A percentile compares a stretch with the other conserved stretches of the same genome.
These are phyloP conservation scores for Rhinogobio ventralis DNA, from an alignment of 2,797 vertebrate species.

Conservation along the genomic window DNA sequence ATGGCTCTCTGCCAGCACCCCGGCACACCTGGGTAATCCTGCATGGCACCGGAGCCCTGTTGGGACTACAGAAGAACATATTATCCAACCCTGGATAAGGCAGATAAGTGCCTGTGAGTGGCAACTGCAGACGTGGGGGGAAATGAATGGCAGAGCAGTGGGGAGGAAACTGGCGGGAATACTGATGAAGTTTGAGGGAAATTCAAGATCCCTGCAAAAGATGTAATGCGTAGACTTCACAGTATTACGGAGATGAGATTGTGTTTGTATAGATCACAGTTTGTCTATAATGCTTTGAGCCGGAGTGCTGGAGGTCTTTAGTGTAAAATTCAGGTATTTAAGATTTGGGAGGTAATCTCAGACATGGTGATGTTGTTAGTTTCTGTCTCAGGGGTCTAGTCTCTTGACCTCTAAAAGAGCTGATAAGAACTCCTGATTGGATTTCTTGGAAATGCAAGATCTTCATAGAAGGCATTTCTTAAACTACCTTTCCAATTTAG, in stretches of 20 bases:
- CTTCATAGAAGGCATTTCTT: not conserved
- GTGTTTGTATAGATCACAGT: constrained; percentile 53
- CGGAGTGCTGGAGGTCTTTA: constrained; percentile 42
- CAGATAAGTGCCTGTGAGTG: constrained; percentile 56
- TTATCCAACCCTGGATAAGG: constrained; percentile 48
- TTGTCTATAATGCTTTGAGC: constrained; percentile 38
- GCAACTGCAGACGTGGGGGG: constrained; percentile 37
- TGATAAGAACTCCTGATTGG: constrained; percentile 34
- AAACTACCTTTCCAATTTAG: not conserved
- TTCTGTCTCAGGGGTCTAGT: constrained; percentile 30
- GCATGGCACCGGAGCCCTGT: constrained; percentile 30
- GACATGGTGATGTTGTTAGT: constrained; percentile 46
- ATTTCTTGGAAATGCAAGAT: constrained; percentile 45
- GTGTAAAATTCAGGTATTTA: constrained; percentile 57
- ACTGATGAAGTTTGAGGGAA: constrained; percentile 54
- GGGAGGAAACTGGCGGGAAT: constrained; percentile 50
- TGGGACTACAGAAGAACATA: constrained; percentile 44
- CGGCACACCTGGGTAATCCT: constrained; percentile 42
- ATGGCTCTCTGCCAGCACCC: constrained; percentile 48
- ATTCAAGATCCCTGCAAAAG: constrained; percentile 47
- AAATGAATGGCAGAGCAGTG: constrained; percentile 42
- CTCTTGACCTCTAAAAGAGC: constrained; percentile 30
- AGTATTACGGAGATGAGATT: constrained; percentile 46
- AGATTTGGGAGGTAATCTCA: constrained; percentile 48
- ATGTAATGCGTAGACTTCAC: constrained; percentile 47